phyloP scores from a whole-genome alignment of 2,888 invertebrate genomes.

The Drosophila siamana region DNA sequence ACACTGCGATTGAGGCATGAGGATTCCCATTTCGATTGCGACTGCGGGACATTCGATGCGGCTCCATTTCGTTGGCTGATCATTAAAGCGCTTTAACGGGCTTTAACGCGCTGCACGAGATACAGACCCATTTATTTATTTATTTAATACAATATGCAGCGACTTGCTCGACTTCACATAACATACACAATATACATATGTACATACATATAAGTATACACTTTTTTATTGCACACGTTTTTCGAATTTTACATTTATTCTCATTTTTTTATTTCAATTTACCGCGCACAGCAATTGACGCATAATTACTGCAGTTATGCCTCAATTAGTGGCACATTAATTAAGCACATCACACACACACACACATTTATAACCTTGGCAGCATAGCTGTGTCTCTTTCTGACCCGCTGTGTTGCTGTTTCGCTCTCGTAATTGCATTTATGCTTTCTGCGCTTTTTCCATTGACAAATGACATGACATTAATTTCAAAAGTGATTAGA shows the following conservation, averaged over 20 bases:
- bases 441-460: slow-evolving; percentile 38
- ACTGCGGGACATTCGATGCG: slow-evolving; percentile 21
- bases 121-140: slow-evolving; percentile 40
- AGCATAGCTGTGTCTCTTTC: background rate
- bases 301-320: slow-evolving; percentile 62
- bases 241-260: slow-evolving; percentile 6
- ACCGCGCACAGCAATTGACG: slow-evolving; percentile 47
- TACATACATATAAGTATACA: too few relatives aligned
- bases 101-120: slow-evolving; percentile 6
- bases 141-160: background rate
- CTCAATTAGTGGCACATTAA: slow-evolving; percentile 70
- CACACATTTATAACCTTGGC: slow-evolving; percentile 35
- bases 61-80: slow-evolving; percentile 26
- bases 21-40: slow-evolving; percentile 1
- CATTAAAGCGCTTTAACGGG: slow-evolving; percentile 36
- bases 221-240: slow-evolving; percentile 11
- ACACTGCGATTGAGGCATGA: slow-evolving; percentile 2
- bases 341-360: slow-evolving; percentile 42
- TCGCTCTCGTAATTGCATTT: slow-evolving; percentile 51
- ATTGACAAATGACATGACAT: slow-evolving; percentile 74
- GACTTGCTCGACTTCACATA: slow-evolving; percentile 16
- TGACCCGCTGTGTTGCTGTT: background rate
- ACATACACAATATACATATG: too few relatives aligned
- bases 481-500: slow-evolving; percentile 51
- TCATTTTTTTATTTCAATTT: slow-evolving; percentile 45